Evolutionary conservation across 2,888 invertebrate genomes (phyloP), one percentile per base, ranked within the genome.

Genomic region (Drosophila vallismaia): DNA sequence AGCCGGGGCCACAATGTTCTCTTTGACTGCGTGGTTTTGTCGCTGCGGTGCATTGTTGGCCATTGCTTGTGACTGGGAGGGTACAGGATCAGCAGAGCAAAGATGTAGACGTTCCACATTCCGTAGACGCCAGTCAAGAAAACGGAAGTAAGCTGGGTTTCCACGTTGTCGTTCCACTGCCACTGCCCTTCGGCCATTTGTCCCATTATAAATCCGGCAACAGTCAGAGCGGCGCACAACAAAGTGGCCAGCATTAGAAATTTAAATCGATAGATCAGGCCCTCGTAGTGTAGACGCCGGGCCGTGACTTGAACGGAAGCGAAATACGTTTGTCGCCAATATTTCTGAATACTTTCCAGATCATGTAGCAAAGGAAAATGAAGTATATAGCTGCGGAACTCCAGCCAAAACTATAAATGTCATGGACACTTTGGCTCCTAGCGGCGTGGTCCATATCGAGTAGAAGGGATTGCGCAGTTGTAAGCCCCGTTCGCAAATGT

Each of bases 101-200:
- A 95, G 53, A 98, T 99, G 91, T 99, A 99, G 86, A 99, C 95
- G 91, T 99, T 99, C 99, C 99, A 99, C 99, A 99, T 99, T 59
- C 99, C 99, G 92, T 99, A 99, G 8, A 99, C 98, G 1, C 99
- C 99, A 19, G 99, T 99, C 86, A 98, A 96, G 91, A 99, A 97
- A 56, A 98, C 99, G n/a, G 98, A 98, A 28, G 98, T 97, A 91
- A 98, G 95, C 92, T 99, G 97, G 70, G 98, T 91, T 79, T 95
- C 94, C 84, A 95, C 93, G 74, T 94, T 94, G 72, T 98, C 98
- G 82, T 97, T 97, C 98, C 97, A 98, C 90, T 98, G 98, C 96
- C 97, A 98, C 75, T 96, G 96, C 0, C 97, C 97, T 91, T 98
- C 98, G 12, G 97, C 96, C 94, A 95, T 93, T 80, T 99, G 98